A percentile compares a stretch with the other conserved stretches of the same genome.
Evolutionary conservation across 2,888 invertebrate species (phyloP).

Genomic region (Harmothoe impar): DNA sequence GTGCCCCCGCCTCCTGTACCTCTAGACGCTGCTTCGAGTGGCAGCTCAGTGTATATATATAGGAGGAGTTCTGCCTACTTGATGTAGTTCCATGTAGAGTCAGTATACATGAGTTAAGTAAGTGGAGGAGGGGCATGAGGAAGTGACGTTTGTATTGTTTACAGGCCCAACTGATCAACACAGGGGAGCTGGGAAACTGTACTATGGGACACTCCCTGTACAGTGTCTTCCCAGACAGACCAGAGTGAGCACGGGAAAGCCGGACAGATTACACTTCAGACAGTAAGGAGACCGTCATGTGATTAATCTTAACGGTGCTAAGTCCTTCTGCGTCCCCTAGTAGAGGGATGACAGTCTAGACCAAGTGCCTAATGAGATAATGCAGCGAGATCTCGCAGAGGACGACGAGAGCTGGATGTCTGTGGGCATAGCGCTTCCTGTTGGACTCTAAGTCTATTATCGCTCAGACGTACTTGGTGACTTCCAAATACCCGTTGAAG

Average conservation of each 20-base stretch:
- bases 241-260: not conserved
- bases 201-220: not conserved
- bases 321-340: not conserved
- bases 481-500: no score
- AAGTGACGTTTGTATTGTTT: not conserved
- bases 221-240: not conserved
- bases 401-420: not conserved
- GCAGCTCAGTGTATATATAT: no score
- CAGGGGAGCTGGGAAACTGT: not conserved
- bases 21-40: no score
- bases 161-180: not conserved
- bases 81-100: no score
- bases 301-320: constrained; percentile 19
- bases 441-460: not conserved
- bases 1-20: no score
- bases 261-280: constrained; percentile 13
- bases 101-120: not conserved
- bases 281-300: constrained; percentile 31
- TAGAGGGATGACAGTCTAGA: constrained; percentile 14
- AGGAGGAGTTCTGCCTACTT: no score
- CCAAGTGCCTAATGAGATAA: constrained; percentile 40
- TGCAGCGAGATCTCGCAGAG: constrained; percentile 17
- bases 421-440: not conserved
- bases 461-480: no score
- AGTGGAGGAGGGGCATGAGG: not conserved